Evolutionary conservation across 1,140 invertebrate species (phyloP).

Genomic region (Trigoniulus corallinus): DNA sequence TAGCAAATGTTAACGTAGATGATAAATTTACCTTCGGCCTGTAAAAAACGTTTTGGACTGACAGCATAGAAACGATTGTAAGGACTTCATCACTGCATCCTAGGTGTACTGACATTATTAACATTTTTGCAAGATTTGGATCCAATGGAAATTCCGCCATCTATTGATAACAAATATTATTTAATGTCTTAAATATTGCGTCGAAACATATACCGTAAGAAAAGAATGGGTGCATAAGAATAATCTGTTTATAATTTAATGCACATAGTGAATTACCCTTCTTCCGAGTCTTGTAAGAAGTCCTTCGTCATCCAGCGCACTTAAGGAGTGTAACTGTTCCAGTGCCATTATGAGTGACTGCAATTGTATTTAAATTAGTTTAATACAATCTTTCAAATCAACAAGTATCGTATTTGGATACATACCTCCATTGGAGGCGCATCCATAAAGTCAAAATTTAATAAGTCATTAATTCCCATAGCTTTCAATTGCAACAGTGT

Average conservation of each 20-base stretch:
- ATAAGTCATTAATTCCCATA: conserved; percentile 98
- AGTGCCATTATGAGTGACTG: conserved; percentile 84
- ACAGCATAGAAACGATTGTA: conserved; percentile 97
- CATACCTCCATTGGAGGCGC: conserved; percentile 80
- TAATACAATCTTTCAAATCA: conserved; percentile 1
- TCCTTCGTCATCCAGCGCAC: conserved; percentile 93
- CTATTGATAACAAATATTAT: conserved; percentile 26
- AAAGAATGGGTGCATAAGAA: no score
- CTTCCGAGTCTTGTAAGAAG: conserved; percentile 80
- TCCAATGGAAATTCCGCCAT: conserved; percentile 99
- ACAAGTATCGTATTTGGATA: neutral
- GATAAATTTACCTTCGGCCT: conserved; percentile 39
- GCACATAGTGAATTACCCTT: no score
- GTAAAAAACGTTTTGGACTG: conserved; percentile 98
- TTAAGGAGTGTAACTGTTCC: conserved; percentile 90
- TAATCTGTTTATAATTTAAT: no score
- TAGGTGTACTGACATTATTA: conserved; percentile 98
- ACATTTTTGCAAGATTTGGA: conserved; percentile 95
- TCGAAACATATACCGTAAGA: no score
- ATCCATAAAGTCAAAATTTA: conserved; percentile 99
- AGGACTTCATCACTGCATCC: conserved; percentile 96
- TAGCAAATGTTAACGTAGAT: neutral
- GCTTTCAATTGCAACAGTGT: conserved; percentile 93
- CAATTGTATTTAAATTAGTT: neutral
- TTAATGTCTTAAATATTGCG: no score